Base-by-base conservation (phyloP, 2,113 vertebrate genomes). In the Dicerorhinus sumatrensis region DNA sequence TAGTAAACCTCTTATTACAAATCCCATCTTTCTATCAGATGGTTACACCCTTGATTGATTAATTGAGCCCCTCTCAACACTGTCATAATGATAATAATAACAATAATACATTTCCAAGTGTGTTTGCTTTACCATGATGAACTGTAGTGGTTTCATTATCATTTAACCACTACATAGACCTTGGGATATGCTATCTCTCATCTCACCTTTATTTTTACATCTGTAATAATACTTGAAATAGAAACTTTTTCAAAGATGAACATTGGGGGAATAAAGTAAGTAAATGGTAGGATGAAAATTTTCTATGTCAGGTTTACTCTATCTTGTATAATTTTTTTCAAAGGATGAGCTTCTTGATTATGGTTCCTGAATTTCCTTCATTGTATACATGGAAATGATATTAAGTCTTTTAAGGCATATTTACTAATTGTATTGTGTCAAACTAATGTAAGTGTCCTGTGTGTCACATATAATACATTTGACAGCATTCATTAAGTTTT, bases 61-160 rank as follows among this genome's bases (percentile, higher is more conserved):
- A 89, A 97, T 83, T 98, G 93, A 96, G 83, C 79, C 79, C 56
- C 62, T 97, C 73, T 90, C 95, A 82, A 96, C 84, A 96, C 56
- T 94, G 84, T 97, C 94, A 96, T 94, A 95, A 94, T 95, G 87
- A 92, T 95, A 87, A 95, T 91, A 95, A 89, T 94, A 96, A 96
- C 72, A 92, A 94, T 77, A 96, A 89, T 79, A 94, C 51, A 95
- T 89, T 97, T 97, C 93, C 73, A 94, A 96, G 76, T 67, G 85
- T 93, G 76, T 75, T 93, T 96, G 76, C 90, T 96, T 95, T 88
- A 84, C 76, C 65, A n/a, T 51, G 76, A 94, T 51, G 42, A 88
- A 75, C 87, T 54, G 7, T 70, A 62, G 39, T 91, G 39, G 42
- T 46, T 96, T 96, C 39, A 62, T 92, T 93, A 63, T 65, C 65